Percentiles rank a stretch among this genome's conserved stretches.
Conservation (phyloP, 2,888 invertebrate species). For the Nephrotoma flavescens region DNA sequence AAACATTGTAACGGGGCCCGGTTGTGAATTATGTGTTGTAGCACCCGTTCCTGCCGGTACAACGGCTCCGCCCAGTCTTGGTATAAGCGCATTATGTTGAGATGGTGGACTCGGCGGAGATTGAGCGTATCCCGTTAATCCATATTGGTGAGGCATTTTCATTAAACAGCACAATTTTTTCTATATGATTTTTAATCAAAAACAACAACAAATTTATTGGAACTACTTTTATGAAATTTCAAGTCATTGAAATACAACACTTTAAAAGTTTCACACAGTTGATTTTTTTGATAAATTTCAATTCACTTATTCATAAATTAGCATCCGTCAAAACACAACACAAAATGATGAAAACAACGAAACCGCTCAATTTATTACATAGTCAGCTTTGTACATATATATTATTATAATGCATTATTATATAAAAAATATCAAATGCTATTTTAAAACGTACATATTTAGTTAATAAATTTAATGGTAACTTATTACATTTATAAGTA, state of each 20-base stretch:
- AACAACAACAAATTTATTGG: background rate
- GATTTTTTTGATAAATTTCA: background rate
- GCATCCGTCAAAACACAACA: background rate
- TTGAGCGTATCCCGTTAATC: slow-evolving; percentile 59
- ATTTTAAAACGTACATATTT: background rate
- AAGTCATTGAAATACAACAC: background rate
- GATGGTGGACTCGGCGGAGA: slow-evolving; percentile 64
- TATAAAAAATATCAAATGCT: background rate
- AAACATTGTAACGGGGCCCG: background rate
- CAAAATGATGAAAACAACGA: background rate
- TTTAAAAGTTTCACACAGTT: background rate
- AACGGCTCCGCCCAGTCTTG: slow-evolving; percentile 22
- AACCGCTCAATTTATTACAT: background rate
- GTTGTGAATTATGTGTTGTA: background rate
- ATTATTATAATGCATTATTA: background rate
- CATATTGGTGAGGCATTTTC: slow-evolving; percentile 66
- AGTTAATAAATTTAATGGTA: background rate
- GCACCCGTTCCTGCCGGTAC: slow-evolving; percentile 5
- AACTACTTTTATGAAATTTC: background rate
- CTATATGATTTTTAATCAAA: background rate
- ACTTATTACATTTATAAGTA: background rate
- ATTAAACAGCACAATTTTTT: background rate
- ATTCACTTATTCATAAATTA: background rate
- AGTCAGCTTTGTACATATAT: background rate
- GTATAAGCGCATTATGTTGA: slow-evolving; percentile 44